Conservation (phyloP, 2,888 invertebrate species). For the Elegia similella region DNA sequence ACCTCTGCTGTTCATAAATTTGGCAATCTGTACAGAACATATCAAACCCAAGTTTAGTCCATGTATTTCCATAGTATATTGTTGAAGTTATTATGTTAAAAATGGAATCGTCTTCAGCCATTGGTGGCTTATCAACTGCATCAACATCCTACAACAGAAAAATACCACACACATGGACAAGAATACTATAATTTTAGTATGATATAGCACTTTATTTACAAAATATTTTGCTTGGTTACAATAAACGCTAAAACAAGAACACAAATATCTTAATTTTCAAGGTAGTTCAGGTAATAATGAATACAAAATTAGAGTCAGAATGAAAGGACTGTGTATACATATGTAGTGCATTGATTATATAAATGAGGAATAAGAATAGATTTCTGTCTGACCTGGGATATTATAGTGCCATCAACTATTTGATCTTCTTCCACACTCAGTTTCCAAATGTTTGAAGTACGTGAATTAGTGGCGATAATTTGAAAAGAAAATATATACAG, state of each 20-base stretch:
- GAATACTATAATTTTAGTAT: background rate
- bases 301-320: conserved; percentile 28
- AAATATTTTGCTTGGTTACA: background rate
- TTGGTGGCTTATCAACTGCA: conserved; percentile 62
- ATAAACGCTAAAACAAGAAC: background rate
- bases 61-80: conserved; percentile 83
- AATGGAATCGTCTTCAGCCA: conserved; percentile 84
- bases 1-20: conserved; percentile 77
- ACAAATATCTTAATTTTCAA: conserved; percentile 33
- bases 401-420: conserved; percentile 84
- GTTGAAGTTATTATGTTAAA: conserved; percentile 90
- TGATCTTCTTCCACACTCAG: conserved; percentile 88
- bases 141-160: conserved; percentile 68
- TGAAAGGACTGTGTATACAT: conserved; percentile 37
- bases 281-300: conserved; percentile 38
- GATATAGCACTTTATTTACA: background rate
- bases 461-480: conserved; percentile 88
- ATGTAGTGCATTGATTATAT: conserved; percentile 53
- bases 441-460: conserved; percentile 92
- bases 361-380: conserved; percentile 43
- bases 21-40: conserved; percentile 84
- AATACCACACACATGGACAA: background rate
- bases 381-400: conserved; percentile 74
- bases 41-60: conserved; percentile 85
- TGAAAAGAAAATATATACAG: conserved; percentile 87